phyloP scores from a whole-genome alignment of 2,797 vertebrate species.

The Hoplostethus atlanticus region DNA sequence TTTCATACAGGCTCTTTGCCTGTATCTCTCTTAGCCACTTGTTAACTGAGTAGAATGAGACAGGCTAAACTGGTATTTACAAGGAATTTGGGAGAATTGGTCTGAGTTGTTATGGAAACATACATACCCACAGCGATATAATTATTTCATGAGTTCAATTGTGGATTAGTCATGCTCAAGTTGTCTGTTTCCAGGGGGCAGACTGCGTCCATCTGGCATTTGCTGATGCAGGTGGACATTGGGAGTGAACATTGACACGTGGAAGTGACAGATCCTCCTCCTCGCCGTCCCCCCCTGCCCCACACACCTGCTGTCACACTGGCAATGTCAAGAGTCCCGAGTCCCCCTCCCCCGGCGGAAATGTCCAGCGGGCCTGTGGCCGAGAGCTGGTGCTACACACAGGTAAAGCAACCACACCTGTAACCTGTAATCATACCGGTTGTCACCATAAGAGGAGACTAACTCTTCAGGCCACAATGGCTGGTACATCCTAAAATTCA shows the following conservation, averaged over 20 bases:
- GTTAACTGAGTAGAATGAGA: neutral
- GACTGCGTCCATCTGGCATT: slow-evolving; percentile 62
- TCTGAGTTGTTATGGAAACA: too few species aligned
- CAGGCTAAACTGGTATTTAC: slow-evolving; percentile 1
- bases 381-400: slow-evolving; percentile 99
- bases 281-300: slow-evolving; percentile 60
- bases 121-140: too few species aligned
- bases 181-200: slow-evolving; percentile 65
- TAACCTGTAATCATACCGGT: neutral
- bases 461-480: too few species aligned
- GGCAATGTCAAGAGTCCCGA: slow-evolving; percentile 99
- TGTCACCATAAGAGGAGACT: too few species aligned
- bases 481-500: neutral
- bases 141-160: slow-evolving; percentile 2
- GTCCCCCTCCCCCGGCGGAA: slow-evolving; percentile 99
- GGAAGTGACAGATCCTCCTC: slow-evolving; percentile 66
- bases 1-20: slow-evolving; percentile 6
- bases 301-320: slow-evolving; percentile 87
- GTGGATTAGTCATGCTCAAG: slow-evolving; percentile 8
- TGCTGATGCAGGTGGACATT: slow-evolving; percentile 69
- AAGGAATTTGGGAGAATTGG: neutral
- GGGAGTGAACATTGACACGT: slow-evolving; percentile 61
- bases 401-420: slow-evolving; percentile 62
- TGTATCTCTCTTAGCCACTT: neutral
- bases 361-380: slow-evolving; percentile 99